These are phyloP conservation scores for Simalia tracyae DNA, from an alignment of 2,797 vertebrate species.

Conservation along the genomic window DNA sequence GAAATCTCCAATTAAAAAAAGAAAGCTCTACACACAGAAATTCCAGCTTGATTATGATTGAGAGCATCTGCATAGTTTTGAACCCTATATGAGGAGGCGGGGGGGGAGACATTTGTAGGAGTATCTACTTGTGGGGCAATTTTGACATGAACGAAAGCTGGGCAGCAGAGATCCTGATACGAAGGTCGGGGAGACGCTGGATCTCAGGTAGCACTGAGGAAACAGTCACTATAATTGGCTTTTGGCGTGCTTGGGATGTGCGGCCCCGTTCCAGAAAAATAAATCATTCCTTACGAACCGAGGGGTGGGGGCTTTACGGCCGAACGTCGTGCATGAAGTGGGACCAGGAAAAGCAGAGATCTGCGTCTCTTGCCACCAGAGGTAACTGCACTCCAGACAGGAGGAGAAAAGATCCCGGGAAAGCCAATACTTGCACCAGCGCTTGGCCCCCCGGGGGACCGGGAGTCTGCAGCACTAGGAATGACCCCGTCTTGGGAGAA, in stretches of 20 bases:
- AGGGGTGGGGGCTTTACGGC: neutral
- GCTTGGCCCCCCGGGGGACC: neutral
- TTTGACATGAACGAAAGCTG: neutral
- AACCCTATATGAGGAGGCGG: neutral
- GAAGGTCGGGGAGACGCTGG: neutral
- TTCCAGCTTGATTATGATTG: neutral
- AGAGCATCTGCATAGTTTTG: neutral
- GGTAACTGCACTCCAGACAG: neutral
- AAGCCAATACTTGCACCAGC: neutral
- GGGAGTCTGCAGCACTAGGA: neutral
- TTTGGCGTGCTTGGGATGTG: neutral
- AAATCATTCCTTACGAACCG: neutral
- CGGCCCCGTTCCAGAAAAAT: neutral
- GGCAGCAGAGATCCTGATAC: neutral
- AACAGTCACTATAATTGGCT: neutral
- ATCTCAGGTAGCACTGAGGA: neutral
- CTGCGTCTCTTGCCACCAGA: neutral
- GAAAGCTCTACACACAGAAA: neutral
- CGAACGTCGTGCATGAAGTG: neutral
- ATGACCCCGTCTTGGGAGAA: neutral
- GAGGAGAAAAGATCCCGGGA: neutral
- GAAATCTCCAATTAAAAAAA: slow-evolving; percentile 3
- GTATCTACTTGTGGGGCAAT: neutral
- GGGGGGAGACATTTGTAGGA: neutral
- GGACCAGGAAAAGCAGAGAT: neutral